phyloP scores from a whole-genome alignment of 2,797 vertebrate species.

The Eidolon dupreanum region DNA sequence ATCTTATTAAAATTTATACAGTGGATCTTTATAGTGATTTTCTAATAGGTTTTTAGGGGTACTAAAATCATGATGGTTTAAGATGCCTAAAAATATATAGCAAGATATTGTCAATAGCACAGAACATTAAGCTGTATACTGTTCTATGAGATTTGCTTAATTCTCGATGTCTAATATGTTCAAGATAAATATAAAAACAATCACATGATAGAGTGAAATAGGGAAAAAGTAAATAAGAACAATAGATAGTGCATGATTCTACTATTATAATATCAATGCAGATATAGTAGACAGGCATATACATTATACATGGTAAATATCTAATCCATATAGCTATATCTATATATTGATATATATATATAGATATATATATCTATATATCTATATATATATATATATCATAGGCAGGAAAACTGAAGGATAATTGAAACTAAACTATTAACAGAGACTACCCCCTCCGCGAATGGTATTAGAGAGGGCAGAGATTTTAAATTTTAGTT shows the following conservation, averaged over 20 bases:
- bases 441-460: background rate
- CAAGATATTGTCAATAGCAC: conserved; percentile 73
- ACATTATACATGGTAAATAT: background rate
- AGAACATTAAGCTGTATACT: conserved; percentile 74
- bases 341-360: background rate
- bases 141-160: conserved; percentile 75
- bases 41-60: conserved; percentile 66
- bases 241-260: conserved; percentile 30
- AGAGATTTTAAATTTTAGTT: background rate
- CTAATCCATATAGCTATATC: background rate
- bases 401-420: background rate
- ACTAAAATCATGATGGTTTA: conserved; percentile 66
- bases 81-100: conserved; percentile 62
- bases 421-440: background rate
- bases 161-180: conserved; percentile 79
- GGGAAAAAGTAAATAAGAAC: background rate
- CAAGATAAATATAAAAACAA: conserved; percentile 64
- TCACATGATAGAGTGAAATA: background rate
- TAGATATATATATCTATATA: background rate
- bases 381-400: background rate
- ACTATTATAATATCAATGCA: background rate
- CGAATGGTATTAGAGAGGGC: background rate
- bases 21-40: conserved; percentile 57
- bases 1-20: conserved; percentile 59
- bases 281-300: background rate